These are phyloP conservation scores for Galleria mellonella DNA, from an alignment of 1,140 invertebrate genomes.

Conservation along the genomic window DNA sequence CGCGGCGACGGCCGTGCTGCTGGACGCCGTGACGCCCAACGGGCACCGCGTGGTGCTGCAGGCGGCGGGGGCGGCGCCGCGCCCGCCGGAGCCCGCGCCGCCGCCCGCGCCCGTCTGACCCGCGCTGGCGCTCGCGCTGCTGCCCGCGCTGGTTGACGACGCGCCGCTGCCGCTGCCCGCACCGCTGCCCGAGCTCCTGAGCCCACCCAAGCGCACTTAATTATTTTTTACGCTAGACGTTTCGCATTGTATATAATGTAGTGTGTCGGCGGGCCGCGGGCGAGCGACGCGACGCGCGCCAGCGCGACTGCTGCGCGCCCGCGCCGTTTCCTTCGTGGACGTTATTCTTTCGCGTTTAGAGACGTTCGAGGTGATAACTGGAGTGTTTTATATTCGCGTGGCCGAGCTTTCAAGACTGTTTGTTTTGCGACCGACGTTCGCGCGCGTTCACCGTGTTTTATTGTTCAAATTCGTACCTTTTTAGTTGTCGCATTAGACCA, in stretches of 20 bases:
- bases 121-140: slow-evolving; percentile 50
- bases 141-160: slow-evolving; percentile 47
- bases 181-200: slow-evolving; percentile 66
- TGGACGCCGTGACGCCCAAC: slow-evolving; percentile 87
- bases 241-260: slow-evolving; percentile 39
- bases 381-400: slow-evolving; percentile 62
- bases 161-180: slow-evolving; percentile 56
- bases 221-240: slow-evolving; percentile 65
- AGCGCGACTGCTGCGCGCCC: slow-evolving; percentile 23
- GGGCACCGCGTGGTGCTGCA: slow-evolving; percentile 93
- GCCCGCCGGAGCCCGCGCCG: slow-evolving; percentile 47
- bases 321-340: slow-evolving; percentile 37
- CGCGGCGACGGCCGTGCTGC: slow-evolving; percentile 86
- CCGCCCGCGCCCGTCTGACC: slow-evolving; percentile 56
- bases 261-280: slow-evolving; percentile 34
- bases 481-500: slow-evolving; percentile 38
- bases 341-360: slow-evolving; percentile 42
- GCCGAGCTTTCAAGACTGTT: slow-evolving; percentile 60
- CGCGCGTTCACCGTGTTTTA: slow-evolving; percentile 43
- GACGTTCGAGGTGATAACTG: slow-evolving; percentile 52
- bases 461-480: slow-evolving; percentile 31
- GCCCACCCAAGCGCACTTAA: slow-evolving; percentile 67
- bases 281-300: slow-evolving; percentile 29
- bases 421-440: slow-evolving; percentile 63
- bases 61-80: slow-evolving; percentile 81